Base-by-base conservation (phyloP, 2,888 invertebrate genomes). In the Torymus auratus region DNA sequence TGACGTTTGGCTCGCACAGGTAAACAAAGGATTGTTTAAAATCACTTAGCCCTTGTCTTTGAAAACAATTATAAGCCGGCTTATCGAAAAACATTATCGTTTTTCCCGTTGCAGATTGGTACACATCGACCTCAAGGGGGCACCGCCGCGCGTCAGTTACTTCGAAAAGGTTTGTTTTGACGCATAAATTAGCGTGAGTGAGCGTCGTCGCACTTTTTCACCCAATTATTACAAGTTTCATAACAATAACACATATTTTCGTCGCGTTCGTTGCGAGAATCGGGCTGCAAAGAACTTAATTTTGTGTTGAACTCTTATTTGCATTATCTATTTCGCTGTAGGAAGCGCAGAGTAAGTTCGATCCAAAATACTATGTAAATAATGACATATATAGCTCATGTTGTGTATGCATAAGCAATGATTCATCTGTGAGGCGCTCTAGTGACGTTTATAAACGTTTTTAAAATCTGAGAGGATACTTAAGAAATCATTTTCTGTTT, bases 41-140 rank as follows among this genome's bases (percentile, higher is more conserved):
- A 28, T 5, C 14, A 76, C 20, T 78, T 78, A 82, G 17, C 11
- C n/a, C 60, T 53, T 60, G 7, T 11, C 50, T 17, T 60, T 17
- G 12, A 20, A 62, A 64, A 64, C 23, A 52, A 73, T 62, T 28
- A 41, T 41, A 41, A 41, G 41, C 41, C 7, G 41, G 41, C 41
- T 41, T 5, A 41, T 41, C 7, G 41, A 41, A 7, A 41, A 41
- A 41, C 41, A 41, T 41, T 41, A 7, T 41, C 41, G 41, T 41
- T 41, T 41, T 41, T 7, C 41, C 5, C 41, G 64, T 88, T 89
- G 53, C 84, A 91, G 92, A 82, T 88, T 95, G 82, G 93, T 96
- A 76, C 96, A 96, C 89, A 91, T 96, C 83, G 96, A 96, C 90
- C 89, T 96, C 78, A 96, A 96, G 91, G 95, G 95, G 67, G 95